These are phyloP conservation scores for Pardalotus punctatus DNA, from an alignment of 2,113 vertebrate species.

Conservation along the genomic window DNA sequence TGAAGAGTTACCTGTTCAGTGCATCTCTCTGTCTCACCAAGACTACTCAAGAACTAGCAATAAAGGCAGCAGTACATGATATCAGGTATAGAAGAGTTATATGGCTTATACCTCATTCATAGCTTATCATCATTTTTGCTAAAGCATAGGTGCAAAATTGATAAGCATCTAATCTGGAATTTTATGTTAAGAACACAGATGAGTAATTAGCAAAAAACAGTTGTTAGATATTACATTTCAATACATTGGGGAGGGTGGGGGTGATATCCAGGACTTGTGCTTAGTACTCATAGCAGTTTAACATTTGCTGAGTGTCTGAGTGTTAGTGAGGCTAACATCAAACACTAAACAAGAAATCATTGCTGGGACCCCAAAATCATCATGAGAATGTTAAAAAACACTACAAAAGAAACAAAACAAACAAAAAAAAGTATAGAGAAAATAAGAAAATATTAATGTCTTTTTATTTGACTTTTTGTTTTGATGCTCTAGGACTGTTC, in stretches of 20 bases:
- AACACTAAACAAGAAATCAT: not conserved
- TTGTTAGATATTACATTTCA: not conserved
- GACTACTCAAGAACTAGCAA: not conserved
- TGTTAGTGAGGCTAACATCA: not conserved
- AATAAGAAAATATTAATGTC: not conserved
- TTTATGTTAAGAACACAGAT: not conserved
- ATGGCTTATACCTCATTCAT: not conserved
- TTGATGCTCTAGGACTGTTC: not conserved
- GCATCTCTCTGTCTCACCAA: not conserved
- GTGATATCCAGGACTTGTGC: not conserved
- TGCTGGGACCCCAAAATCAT: not conserved
- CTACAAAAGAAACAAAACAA: not conserved
- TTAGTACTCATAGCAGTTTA: not conserved
- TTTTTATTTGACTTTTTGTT: not conserved
- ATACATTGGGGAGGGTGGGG: rapidly evolving
- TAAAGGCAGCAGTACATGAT: not conserved
- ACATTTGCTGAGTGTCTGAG: not conserved
- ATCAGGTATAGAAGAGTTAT: not conserved
- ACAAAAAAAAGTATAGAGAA: not conserved
- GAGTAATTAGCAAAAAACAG: not conserved
- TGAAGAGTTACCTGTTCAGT: not conserved
- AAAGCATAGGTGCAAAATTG: not conserved
- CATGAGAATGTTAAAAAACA: not conserved
- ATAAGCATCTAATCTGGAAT: not conserved
- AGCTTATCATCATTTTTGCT: not conserved